These are phyloP conservation scores for Nannobrachium achirus DNA, from an alignment of 2,113 vertebrate species.

Conservation along the genomic window DNA sequence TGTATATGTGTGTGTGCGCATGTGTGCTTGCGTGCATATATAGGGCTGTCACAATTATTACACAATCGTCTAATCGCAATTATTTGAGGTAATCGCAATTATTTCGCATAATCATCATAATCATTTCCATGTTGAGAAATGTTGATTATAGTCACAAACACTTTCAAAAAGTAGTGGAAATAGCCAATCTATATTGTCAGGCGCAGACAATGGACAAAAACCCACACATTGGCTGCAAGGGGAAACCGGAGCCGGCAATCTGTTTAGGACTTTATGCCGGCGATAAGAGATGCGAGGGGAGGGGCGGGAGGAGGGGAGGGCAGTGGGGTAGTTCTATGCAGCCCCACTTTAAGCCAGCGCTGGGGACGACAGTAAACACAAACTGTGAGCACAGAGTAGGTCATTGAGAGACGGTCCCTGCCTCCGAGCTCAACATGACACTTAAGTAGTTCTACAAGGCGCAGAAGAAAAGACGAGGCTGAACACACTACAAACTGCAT, in stretches of 20 bases:
- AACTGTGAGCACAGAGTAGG: slow-evolving; percentile 84
- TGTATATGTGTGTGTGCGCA: too few species aligned
- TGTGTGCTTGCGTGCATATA: too few species aligned
- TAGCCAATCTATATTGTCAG: too few species aligned
- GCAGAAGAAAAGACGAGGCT: slow-evolving; percentile 83
- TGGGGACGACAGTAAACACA: slow-evolving; percentile 87
- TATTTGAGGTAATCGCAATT: too few species aligned
- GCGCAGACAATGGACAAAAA: slow-evolving; percentile 85
- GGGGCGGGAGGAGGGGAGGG: too few species aligned
- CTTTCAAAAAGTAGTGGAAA: too few species aligned
- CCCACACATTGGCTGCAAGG: slow-evolving; percentile 86
- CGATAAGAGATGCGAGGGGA: slow-evolving; percentile 82
- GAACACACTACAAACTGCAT: slow-evolving; percentile 80
- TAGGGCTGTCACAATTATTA: too few species aligned
- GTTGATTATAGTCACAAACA: too few species aligned
- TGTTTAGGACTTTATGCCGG: slow-evolving; percentile 87
- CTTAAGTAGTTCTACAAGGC: slow-evolving; percentile 85
- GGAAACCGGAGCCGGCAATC: slow-evolving; percentile 92
- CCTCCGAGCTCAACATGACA: slow-evolving; percentile 89
- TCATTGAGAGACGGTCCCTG: slow-evolving; percentile 82
- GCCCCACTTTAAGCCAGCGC: slow-evolving; percentile 76
- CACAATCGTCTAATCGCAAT: too few species aligned
- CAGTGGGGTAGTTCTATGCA: slow-evolving; percentile 69
- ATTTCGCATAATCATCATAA: too few species aligned
- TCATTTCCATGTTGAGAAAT: too few species aligned